Evolutionary conservation across 2,797 vertebrate species (phyloP), one percentile per base, ranked within the genome.

Genomic region (Sciaenops ocellatus): DNA sequence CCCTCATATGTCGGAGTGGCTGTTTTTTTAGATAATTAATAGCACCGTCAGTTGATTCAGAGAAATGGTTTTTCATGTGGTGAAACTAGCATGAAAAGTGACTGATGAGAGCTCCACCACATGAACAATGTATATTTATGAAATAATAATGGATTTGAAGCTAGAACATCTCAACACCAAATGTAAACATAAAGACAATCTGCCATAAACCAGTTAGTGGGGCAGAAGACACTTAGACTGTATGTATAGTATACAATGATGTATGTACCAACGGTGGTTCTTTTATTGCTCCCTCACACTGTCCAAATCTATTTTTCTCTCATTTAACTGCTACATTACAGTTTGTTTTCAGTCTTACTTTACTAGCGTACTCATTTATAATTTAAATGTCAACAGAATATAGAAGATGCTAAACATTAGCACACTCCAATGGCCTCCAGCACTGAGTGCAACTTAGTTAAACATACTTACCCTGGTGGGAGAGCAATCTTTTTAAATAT

Each of bases 311-410:
- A 26, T 80, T 48, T 74, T 54, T 18, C 18, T 66, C 50, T 71
- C 4, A 61, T 71, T 10, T 56, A 6, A 62, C 20, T 42, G 44
- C 47, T 69, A 38, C 62, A 71, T 61, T 60, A 54, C 16, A n/a
- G 8, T 78, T 79, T 80, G 62, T 83, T 83, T 90, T 84, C 16
- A 0, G 7, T 63, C 66, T 70, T 57, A 73, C 50, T 67, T 84
- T 24, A 41, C 71, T 12, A 44, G 46, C 22, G 41, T 17, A 20
- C 34, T 83, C 67, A 88, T 91, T 85, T 51, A 87, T 89, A 78
- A 87, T 89, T 88, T 34, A 91, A 74, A 85, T 70, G 69, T 81
- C 73, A 84, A 82, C 70, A 75, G 59, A 85, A 84, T 71, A 71
- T 79, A 79, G 60, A 63, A 65, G 60, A 84, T 55, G 62, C 57